Percentiles rank a stretch among this genome's conserved stretches.
Conservation (phyloP, 2,888 invertebrate genomes). For the Drosophila anomelani region DNA sequence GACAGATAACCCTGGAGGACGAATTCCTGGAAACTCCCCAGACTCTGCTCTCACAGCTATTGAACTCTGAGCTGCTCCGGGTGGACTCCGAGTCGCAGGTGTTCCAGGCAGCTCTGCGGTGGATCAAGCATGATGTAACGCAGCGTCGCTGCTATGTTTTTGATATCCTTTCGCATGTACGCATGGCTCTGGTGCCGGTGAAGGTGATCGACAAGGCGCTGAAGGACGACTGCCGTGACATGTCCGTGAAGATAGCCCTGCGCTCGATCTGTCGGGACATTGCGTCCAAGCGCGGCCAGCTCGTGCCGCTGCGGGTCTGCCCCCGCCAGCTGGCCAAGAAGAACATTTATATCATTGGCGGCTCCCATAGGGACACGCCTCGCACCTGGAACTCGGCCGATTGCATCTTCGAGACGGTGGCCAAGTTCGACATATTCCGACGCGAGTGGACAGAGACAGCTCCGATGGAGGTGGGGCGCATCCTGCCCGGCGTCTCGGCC, state of each 20-base stretch:
- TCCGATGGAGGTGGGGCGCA: conserved; percentile 93
- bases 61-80: conserved; percentile 93
- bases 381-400: conserved; percentile 92
- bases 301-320: conserved; percentile 90
- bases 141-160: conserved; percentile 93
- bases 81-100: conserved; percentile 96
- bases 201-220: conserved; percentile 91
- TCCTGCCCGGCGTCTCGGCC: conserved; percentile 94
- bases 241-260: conserved; percentile 92
- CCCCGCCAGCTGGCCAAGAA: conserved; percentile 94
- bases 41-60: conserved; percentile 90
- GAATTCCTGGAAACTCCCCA: conserved; percentile 94
- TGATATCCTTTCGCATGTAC: conserved; percentile 92
- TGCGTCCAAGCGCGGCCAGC: conserved; percentile 89
- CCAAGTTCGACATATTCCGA: conserved; percentile 89
- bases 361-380: conserved; percentile 91
- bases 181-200: conserved; percentile 93
- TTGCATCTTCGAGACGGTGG: conserved; percentile 92
- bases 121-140: conserved; percentile 93
- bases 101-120: conserved; percentile 93
- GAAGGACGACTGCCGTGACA: conserved; percentile 90
- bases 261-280: conserved; percentile 92
- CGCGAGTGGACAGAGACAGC: conserved; percentile 92
- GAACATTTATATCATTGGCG: conserved; percentile 94
- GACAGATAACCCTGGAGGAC: conserved; percentile 88